Evolutionary conservation across 2,113 vertebrate genomes (phyloP).

Genomic region (Dendropsophus ebraccatus): DNA sequence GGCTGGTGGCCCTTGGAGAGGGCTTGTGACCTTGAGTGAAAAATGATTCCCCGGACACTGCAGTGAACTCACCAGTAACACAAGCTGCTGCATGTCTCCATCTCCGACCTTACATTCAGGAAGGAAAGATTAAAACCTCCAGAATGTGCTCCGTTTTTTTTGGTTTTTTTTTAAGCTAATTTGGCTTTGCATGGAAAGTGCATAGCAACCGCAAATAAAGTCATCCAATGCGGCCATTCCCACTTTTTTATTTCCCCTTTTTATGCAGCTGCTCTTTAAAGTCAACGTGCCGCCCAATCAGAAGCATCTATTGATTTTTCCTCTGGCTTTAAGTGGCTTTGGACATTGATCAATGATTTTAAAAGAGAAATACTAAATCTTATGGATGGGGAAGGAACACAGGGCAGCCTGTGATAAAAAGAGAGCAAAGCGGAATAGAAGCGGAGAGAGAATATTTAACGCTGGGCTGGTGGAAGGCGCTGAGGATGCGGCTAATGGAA

Average conservation of each 20-base stretch:
- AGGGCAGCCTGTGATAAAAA: slow-evolving; percentile 62
- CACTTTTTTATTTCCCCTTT: slow-evolving; percentile 52
- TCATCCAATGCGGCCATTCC: slow-evolving; percentile 63
- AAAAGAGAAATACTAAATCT: slow-evolving; percentile 70
- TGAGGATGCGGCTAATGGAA: slow-evolving; percentile 39
- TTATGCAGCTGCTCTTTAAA: slow-evolving; percentile 66
- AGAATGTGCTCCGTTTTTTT: slow-evolving; percentile 65
- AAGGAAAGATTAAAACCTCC: slow-evolving; percentile 61
- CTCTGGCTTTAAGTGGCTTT: slow-evolving; percentile 69
- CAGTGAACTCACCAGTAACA: slow-evolving; percentile 63
- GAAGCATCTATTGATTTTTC: slow-evolving; percentile 66
- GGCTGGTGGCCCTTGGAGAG: not conserved
- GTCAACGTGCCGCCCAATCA: slow-evolving; percentile 62
- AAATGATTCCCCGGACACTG: slow-evolving; percentile 63
- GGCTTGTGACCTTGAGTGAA: slow-evolving; percentile 66
- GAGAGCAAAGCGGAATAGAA: slow-evolving; percentile 45
- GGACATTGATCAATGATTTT: slow-evolving; percentile 70
- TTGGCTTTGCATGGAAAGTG: slow-evolving; percentile 64
- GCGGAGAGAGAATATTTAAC: slow-evolving; percentile 34
- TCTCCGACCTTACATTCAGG: slow-evolving; percentile 58
- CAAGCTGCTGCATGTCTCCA: slow-evolving; percentile 63
- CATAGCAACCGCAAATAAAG: slow-evolving; percentile 59
- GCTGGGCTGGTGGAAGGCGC: not conserved
- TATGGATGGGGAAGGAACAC: slow-evolving; percentile 64
- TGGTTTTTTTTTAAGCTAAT: slow-evolving; percentile 66